Evolutionary conservation across 2,113 vertebrate species (phyloP).

Genomic region (Isurus oxyrinchus): DNA sequence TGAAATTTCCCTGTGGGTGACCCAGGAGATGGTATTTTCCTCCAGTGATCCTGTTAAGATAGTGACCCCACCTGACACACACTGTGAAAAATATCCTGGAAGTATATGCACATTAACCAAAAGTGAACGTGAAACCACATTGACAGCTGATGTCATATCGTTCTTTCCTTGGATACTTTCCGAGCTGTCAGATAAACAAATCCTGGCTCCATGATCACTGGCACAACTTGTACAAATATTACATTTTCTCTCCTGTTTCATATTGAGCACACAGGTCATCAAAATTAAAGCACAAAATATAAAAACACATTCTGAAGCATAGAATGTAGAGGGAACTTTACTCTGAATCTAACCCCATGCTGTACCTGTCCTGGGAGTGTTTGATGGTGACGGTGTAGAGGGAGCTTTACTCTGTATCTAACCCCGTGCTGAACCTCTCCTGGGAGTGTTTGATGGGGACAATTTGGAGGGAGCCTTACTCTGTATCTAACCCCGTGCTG

Average conservation of each 20-base stretch:
- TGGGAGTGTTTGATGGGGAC: too few relatives aligned
- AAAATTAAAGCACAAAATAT: background rate
- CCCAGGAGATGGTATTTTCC: background rate
- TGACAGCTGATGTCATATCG: background rate
- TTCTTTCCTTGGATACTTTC: background rate
- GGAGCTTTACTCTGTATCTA: background rate
- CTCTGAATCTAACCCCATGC: background rate
- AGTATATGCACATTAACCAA: background rate
- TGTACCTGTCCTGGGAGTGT: background rate
- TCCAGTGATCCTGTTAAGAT: background rate
- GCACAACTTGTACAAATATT: background rate
- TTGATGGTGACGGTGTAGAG: background rate
- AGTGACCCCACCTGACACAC: background rate
- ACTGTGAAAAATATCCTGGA: background rate
- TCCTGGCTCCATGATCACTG: background rate
- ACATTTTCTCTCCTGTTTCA: background rate
- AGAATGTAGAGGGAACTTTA: background rate
- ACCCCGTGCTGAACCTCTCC: too few relatives aligned
- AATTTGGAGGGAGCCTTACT: background rate
- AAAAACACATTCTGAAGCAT: background rate
- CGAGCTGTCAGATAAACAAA: background rate
- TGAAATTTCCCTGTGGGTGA: background rate
- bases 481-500: too few relatives aligned
- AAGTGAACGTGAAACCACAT: background rate
- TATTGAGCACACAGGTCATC: background rate